These are phyloP conservation scores for Oryzias melastigma DNA, from an alignment of 2,113 vertebrate species.

Conservation along the genomic window DNA sequence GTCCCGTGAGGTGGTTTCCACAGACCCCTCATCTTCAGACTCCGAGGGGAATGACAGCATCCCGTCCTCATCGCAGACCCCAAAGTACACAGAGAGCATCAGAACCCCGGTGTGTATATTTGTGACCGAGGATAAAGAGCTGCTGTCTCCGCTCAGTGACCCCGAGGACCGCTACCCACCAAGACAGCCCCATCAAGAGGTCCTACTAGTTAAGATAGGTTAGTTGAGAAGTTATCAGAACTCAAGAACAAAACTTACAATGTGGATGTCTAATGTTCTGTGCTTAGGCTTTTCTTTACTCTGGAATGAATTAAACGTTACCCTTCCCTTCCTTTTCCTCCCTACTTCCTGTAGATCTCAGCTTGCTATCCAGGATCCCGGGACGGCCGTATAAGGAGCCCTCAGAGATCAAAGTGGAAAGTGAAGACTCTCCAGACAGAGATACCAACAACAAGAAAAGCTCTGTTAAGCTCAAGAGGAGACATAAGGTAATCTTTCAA, in stretches of 20 bases:
- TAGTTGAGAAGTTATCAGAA: background rate
- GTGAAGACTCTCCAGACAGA: slow-evolving; percentile 83
- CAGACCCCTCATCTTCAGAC: slow-evolving; percentile 94
- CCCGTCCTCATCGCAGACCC: slow-evolving; percentile 94
- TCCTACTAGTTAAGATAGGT: slow-evolving; percentile 92
- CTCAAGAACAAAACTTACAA: background rate
- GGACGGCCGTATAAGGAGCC: slow-evolving; percentile 90
- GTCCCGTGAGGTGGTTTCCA: slow-evolving; percentile 93
- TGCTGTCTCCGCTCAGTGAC: slow-evolving; percentile 94
- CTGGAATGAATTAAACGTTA: slow-evolving; percentile 18
- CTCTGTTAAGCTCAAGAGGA: slow-evolving; percentile 90
- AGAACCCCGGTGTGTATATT: slow-evolving; percentile 91
- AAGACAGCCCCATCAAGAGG: slow-evolving; percentile 62
- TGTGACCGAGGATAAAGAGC: slow-evolving; percentile 95
- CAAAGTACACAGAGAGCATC: slow-evolving; percentile 93
- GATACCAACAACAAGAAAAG: slow-evolving; percentile 86
- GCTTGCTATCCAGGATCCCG: slow-evolving; percentile 89
- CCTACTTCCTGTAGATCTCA: slow-evolving; percentile 80
- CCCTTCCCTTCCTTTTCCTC: slow-evolving; percentile 21
- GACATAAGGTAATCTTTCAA: slow-evolving; percentile 84
- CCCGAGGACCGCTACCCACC: slow-evolving; percentile 87
- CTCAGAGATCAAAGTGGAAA: slow-evolving; percentile 84
- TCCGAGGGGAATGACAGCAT: slow-evolving; percentile 96
- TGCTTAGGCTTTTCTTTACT: slow-evolving; percentile 11
- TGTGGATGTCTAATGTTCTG: background rate